These are phyloP conservation scores for Marmota flaviventris DNA, from an alignment of 2,113 vertebrate genomes.

Conservation along the genomic window DNA sequence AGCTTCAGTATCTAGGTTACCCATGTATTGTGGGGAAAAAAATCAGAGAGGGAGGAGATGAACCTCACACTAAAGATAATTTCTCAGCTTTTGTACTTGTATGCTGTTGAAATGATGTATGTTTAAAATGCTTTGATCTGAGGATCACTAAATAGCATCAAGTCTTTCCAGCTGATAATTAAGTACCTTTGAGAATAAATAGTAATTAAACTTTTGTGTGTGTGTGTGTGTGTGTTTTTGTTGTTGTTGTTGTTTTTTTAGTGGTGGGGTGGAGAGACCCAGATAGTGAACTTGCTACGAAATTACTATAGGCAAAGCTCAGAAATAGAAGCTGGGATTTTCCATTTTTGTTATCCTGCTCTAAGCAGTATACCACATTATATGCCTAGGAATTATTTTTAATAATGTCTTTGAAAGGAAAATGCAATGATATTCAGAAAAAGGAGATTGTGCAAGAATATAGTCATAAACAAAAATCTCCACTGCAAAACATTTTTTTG, in stretches of 20 bases:
- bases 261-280: background rate
- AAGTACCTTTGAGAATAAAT: constrained; percentile 42
- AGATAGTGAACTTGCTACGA: background rate
- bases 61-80: background rate
- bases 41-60: background rate
- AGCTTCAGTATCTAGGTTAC: constrained; percentile 51
- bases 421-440: constrained; percentile 35
- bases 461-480: constrained; percentile 50
- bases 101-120: background rate
- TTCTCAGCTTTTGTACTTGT: background rate
- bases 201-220: constrained; percentile 35
- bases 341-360: background rate
- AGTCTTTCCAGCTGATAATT: constrained; percentile 22
- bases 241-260: background rate
- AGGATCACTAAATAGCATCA: constrained; percentile 3
- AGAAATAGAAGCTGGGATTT: constrained; percentile 55
- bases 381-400: constrained; percentile 49
- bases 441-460: background rate
- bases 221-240: too few species aligned
- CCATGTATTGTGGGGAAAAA: background rate
- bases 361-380: background rate
- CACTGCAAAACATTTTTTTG: constrained; percentile 30
- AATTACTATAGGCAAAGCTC: constrained; percentile 16
- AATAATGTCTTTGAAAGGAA: constrained; percentile 12
- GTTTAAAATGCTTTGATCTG: constrained; percentile 52